Evolutionary conservation across 2,797 vertebrate species (phyloP).

Genomic region (Glossophaga mutica): DNA sequence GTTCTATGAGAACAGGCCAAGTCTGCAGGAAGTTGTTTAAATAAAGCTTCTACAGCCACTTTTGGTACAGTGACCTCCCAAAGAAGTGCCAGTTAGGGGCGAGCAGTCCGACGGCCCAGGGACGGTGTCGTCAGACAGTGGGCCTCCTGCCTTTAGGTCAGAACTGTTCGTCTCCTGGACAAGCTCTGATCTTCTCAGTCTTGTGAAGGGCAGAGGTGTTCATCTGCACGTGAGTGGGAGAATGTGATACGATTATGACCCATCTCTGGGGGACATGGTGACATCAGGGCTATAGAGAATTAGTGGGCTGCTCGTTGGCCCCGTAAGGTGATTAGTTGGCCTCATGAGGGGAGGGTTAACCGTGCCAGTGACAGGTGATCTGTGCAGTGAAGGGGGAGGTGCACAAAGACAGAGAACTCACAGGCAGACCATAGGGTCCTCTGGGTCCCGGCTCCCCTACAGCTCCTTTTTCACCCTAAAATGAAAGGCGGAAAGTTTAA

Average conservation of each 20-base stretch:
- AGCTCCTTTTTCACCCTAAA: slow-evolving; percentile 93
- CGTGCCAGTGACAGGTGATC: not conserved
- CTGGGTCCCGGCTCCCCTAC: slow-evolving; percentile 93
- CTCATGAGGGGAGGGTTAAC: not conserved
- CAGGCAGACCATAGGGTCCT: slow-evolving; percentile 97
- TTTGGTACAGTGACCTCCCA: not conserved
- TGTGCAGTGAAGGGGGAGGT: not conserved
- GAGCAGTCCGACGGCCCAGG: not conserved
- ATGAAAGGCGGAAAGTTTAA: slow-evolving; percentile 64
- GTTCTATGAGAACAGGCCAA: not conserved
- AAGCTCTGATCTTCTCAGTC: not conserved
- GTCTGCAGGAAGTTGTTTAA: not conserved
- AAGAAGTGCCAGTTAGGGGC: not conserved
- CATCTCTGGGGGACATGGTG: not conserved
- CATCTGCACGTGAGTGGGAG: not conserved
- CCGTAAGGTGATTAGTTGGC: not conserved
- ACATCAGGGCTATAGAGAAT: not conserved
- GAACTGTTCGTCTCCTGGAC: not conserved
- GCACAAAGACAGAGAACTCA: slow-evolving; percentile 82
- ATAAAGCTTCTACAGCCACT: not conserved
- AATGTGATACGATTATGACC: not conserved
- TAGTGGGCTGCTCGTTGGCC: not conserved
- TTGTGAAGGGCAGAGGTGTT: not conserved
- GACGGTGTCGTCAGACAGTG: not conserved
- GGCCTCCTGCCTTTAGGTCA: not conserved